Evolutionary conservation across 2,113 vertebrate species (phyloP), one percentile per base, ranked within the genome.

Genomic region (Poeciliopsis prolifica): DNA sequence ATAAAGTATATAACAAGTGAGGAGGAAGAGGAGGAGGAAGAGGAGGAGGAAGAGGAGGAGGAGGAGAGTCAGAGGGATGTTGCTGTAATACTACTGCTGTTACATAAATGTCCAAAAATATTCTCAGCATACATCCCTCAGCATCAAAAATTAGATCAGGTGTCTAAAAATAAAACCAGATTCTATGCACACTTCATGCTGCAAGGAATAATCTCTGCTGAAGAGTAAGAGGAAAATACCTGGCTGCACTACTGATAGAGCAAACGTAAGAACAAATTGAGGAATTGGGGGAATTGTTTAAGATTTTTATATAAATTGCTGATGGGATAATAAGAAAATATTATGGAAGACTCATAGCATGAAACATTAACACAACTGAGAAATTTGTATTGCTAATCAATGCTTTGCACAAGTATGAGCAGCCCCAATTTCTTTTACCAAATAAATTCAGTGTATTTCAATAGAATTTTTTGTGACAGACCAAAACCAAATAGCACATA

Each of bases 91-190:
- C 33, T 65, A 35, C 48, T 61, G 58, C 62, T 60, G 69, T 85
- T 65, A 66, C 65, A 79, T 72, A 24, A 37, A 76, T 63, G n/a
- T 74, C 72, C 28, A 72, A 58, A 80, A 80, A 42, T 7, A 58
- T 61, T 73, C 58, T 6, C 26, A 48, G 61, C 60, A 72, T 30
- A 78, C 65, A 61, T 72, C 61, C 75, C 72, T 71, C 51, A 58
- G 40, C 68, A 68, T 75, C 15, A 67, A 76, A 81, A 75, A 77
- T 81, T 30, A 69, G 22, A 81, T 61, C 5, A 15, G 14, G 28
- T 17, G 40, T 67, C 75, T 80, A 81, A 80, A 89, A 81, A 82
- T 75, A 86, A 86, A 66, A 29, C 37, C 44, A 65, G 51, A 76
- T 61, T 73, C 29, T 69, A 60, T 65, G 73, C 67, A 31, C 68